Percentiles rank a stretch among this genome's conserved stretches.
Evolutionary conservation across 2,113 vertebrate genomes (phyloP).

Genomic region (Saccopteryx bilineata): DNA sequence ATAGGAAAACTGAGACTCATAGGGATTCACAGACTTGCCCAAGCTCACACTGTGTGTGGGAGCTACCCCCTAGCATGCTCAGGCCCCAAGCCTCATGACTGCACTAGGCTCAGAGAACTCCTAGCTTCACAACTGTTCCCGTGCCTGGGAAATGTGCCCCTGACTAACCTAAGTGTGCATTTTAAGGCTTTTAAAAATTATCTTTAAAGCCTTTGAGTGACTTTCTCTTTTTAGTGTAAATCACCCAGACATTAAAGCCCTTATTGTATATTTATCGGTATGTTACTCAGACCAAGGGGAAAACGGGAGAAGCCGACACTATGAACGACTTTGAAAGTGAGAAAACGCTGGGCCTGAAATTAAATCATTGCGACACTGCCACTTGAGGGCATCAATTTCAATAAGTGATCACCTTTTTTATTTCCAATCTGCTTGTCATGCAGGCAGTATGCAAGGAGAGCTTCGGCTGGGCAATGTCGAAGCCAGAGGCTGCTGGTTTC

Average conservation of each 20-base stretch:
- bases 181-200: slow-evolving; percentile 77
- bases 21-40: not conserved
- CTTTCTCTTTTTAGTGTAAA: slow-evolving; percentile 83
- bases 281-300: slow-evolving; percentile 72
- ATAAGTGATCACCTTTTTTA: slow-evolving; percentile 76
- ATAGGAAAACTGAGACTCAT: not conserved
- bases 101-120: not conserved
- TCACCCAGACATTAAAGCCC: slow-evolving; percentile 81
- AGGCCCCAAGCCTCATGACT: not conserved
- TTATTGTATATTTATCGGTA: slow-evolving; percentile 83
- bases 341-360: slow-evolving; percentile 79
- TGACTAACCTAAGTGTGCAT: slow-evolving; percentile 60
- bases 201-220: slow-evolving; percentile 74
- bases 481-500: not conserved
- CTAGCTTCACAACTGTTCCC: not conserved
- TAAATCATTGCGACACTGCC: slow-evolving; percentile 80
- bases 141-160: not conserved
- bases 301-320: slow-evolving; percentile 64
- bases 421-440: slow-evolving; percentile 8
- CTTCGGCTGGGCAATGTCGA: not conserved
- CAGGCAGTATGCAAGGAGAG: not conserved
- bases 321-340: slow-evolving; percentile 78
- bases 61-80: too few relatives aligned
- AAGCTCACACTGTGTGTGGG: not conserved
- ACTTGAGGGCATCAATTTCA: slow-evolving; percentile 79